These are phyloP conservation scores for Rhyzopertha dominica DNA, from an alignment of 1,140 invertebrate species.

Conservation along the genomic window DNA sequence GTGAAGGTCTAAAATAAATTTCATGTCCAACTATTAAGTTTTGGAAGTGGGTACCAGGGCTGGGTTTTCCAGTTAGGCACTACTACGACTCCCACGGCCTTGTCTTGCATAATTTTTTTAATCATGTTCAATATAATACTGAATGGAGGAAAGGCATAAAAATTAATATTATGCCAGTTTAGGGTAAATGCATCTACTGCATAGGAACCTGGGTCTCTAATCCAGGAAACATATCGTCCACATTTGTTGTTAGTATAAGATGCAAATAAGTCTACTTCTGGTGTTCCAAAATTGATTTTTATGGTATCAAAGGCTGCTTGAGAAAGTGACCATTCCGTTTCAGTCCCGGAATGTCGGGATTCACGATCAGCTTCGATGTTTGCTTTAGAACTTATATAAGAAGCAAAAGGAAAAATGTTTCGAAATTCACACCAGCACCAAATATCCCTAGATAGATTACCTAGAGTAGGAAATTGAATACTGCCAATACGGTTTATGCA, in stretches of 20 bases:
- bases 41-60: slow-evolving; percentile 30
- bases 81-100: slow-evolving; percentile 26
- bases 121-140: slow-evolving; percentile 20
- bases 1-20: slow-evolving; percentile 12
- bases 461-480: slow-evolving; percentile 21
- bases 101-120: slow-evolving; percentile 28
- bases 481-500: slow-evolving; percentile 29
- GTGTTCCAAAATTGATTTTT: slow-evolving; percentile 15
- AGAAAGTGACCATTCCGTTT: slow-evolving; percentile 9
- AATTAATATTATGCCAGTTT: slow-evolving; percentile 21
- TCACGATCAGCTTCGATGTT: slow-evolving; percentile 28
- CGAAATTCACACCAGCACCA: slow-evolving; percentile 35
- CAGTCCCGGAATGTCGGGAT: slow-evolving; percentile 20
- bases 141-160: slow-evolving; percentile 39
- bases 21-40: slow-evolving; percentile 3
- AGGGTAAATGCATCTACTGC: slow-evolving; percentile 35
- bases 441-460: slow-evolving; percentile 21
- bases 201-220: slow-evolving; percentile 21
- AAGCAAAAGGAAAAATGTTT: slow-evolving; percentile 26
- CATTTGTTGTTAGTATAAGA: slow-evolving; percentile 31
- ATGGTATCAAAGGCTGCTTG: slow-evolving; percentile 16
- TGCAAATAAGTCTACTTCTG: slow-evolving; percentile 30
- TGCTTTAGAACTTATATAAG: slow-evolving; percentile 24
- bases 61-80: slow-evolving; percentile 38
- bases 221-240: slow-evolving; percentile 28